Conservation (phyloP, 2,113 vertebrate species). For the Petrocephalus zakoni region DNA sequence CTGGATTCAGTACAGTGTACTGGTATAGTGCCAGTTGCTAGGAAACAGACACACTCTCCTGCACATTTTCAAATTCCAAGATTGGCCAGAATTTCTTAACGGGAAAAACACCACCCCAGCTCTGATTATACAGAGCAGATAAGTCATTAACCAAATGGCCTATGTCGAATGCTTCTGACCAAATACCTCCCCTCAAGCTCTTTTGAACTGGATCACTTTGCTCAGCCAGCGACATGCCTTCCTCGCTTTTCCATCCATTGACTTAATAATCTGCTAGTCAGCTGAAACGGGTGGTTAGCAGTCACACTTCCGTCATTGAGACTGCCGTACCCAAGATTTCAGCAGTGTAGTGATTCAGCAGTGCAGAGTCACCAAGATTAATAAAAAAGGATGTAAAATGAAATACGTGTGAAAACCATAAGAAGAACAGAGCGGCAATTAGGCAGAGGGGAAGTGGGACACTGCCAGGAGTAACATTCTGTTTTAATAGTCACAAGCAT, state of each 20-base stretch:
- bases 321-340: background rate
- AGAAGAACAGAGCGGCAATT: background rate
- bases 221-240: background rate
- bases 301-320: background rate
- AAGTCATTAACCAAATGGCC: slow-evolving; percentile 4
- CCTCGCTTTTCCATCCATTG: background rate
- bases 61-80: background rate
- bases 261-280: background rate
- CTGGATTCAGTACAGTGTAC: background rate
- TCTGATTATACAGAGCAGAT: background rate
- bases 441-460: background rate
- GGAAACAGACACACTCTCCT: slow-evolving; percentile 1
- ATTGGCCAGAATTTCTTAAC: background rate
- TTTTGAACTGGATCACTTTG: background rate
- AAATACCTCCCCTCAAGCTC: background rate
- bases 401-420: background rate
- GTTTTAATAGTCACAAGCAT: background rate
- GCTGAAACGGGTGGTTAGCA: background rate
- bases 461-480: background rate
- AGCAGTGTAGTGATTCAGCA: background rate
- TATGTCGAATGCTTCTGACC: background rate
- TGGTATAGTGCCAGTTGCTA: background rate
- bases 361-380: background rate
- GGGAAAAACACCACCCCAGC: background rate
- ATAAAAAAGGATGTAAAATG: background rate